phyloP scores from a whole-genome alignment of 2,888 invertebrate genomes.

The Hemithea aestivaria region DNA sequence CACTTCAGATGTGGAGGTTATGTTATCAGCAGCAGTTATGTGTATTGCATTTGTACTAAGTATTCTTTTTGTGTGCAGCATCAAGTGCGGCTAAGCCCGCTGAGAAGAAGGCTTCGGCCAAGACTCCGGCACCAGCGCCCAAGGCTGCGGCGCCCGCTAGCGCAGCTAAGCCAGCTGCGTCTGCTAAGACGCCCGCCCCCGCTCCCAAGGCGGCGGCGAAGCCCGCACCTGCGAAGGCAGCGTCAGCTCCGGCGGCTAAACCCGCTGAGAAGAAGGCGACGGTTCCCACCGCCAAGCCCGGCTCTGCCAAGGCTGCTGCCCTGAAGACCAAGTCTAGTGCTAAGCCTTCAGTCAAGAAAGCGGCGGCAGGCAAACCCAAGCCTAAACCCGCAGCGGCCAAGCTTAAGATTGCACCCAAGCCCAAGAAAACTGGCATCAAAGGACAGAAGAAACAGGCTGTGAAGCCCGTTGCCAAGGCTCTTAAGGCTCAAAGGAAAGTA shows the following conservation, averaged over 20 bases:
- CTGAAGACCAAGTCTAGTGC: slow-evolving; percentile 73
- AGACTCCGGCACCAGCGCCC: slow-evolving; percentile 68
- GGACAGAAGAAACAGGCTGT: slow-evolving; percentile 73
- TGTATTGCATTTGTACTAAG: slow-evolving; percentile 7
- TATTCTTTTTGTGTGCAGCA: slow-evolving; percentile 33
- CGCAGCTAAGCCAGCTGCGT: slow-evolving; percentile 57
- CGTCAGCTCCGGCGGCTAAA: slow-evolving; percentile 68
- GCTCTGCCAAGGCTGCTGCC: slow-evolving; percentile 74
- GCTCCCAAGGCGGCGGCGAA: slow-evolving; percentile 70
- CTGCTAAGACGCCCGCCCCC: slow-evolving; percentile 63
- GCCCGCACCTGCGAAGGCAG: slow-evolving; percentile 65
- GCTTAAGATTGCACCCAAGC: slow-evolving; percentile 74
- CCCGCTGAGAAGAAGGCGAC: slow-evolving; percentile 65
- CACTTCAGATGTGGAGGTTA: slow-evolving; percentile 38
- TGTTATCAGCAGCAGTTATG: no score
- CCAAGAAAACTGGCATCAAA: slow-evolving; percentile 78
- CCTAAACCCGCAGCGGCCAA: slow-evolving; percentile 73
- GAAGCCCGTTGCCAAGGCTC: slow-evolving; percentile 85
- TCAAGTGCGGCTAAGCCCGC: slow-evolving; percentile 67
- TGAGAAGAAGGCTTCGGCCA: slow-evolving; percentile 66
- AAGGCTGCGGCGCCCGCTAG: slow-evolving; percentile 55
- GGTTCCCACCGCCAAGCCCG: slow-evolving; percentile 71
- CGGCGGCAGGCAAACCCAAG: slow-evolving; percentile 70
- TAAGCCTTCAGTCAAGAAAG: slow-evolving; percentile 73
- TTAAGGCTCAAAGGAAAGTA: slow-evolving; percentile 92